phyloP scores from a whole-genome alignment of 2,797 vertebrate genomes.

The Serranus cabrilla region DNA sequence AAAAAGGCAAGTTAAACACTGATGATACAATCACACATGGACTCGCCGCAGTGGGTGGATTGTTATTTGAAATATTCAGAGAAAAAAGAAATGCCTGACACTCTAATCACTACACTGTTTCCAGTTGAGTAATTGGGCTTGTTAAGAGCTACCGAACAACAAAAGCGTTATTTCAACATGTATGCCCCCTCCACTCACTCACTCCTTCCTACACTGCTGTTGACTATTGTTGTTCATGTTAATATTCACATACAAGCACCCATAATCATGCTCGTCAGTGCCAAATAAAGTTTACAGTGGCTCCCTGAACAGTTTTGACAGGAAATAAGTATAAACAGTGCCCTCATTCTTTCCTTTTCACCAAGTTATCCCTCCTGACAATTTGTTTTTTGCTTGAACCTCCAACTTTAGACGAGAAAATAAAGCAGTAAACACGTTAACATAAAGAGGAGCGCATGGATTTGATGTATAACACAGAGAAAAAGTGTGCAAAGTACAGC shows the following conservation, averaged over 20 bases:
- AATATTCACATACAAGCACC: slow-evolving; percentile 27
- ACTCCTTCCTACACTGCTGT: slow-evolving; percentile 6
- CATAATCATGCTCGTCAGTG: slow-evolving; percentile 34
- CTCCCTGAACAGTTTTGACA: slow-evolving; percentile 23
- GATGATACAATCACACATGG: slow-evolving; percentile 42
- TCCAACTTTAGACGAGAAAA: slow-evolving; percentile 5
- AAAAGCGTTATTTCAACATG: slow-evolving; percentile 36
- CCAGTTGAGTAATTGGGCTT: slow-evolving; percentile 40
- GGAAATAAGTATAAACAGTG: slow-evolving; percentile 9
- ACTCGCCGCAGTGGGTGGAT: slow-evolving; percentile 28
- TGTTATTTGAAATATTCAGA: slow-evolving; percentile 52
- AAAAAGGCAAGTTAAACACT: slow-evolving; percentile 37
- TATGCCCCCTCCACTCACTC: slow-evolving; percentile 23
- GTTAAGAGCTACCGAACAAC: slow-evolving; percentile 29
- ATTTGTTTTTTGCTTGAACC: slow-evolving; percentile 17
- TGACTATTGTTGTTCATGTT: slow-evolving; percentile 22
- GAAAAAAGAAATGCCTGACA: slow-evolving; percentile 10
- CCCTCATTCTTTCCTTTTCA: slow-evolving; percentile 15
- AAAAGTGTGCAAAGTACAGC: slow-evolving; percentile 1
- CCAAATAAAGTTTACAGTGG: neutral
- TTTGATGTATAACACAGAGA: slow-evolving; percentile 7
- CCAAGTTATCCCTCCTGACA: neutral
- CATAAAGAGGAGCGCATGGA: neutral
- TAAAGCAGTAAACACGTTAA: slow-evolving; percentile 21
- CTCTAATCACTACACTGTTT: slow-evolving; percentile 19